Conservation (phyloP, 2,888 invertebrate species). For the Argynnis bischoffii region DNA sequence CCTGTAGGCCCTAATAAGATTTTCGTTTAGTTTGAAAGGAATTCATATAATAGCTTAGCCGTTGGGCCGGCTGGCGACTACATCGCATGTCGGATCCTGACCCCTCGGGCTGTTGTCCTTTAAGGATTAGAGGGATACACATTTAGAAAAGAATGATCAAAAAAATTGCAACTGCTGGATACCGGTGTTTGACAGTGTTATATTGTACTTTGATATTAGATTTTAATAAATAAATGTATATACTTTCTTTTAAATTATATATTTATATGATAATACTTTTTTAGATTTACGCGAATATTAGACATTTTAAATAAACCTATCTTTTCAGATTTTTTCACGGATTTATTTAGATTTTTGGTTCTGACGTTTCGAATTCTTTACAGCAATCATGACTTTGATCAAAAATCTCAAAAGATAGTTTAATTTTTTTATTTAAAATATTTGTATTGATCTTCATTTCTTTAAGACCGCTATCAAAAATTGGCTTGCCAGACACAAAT, state of each 20-base stretch:
- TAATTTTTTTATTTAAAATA: neutral
- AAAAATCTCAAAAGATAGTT: no score
- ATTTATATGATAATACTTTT: neutral
- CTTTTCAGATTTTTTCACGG: no score
- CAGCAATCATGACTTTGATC: no score
- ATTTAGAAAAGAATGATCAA: neutral
- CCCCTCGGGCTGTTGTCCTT: constrained; percentile 16
- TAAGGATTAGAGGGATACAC: neutral
- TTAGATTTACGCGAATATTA: no score
- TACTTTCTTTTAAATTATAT: neutral
- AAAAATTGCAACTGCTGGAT: neutral
- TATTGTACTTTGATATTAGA: neutral
- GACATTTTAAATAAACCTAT: no score
- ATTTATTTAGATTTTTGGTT: no score
- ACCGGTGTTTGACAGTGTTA: neutral
- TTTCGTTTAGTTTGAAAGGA: constrained; percentile 14
- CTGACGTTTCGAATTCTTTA: no score
- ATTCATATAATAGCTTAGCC: constrained; percentile 10
- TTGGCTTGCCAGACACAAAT: constrained; percentile 13
- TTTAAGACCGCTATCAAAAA: neutral
- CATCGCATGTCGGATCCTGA: constrained; percentile 5
- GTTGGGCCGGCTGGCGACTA: constrained; percentile 5
- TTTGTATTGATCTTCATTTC: constrained; percentile 1
- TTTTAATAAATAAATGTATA: neutral
- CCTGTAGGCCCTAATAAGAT: constrained; percentile 19